A percentile compares a stretch with the other conserved stretches of the same genome.
phyloP scores from a whole-genome alignment of 2,113 vertebrate species.

The Oreochromis aureus region DNA sequence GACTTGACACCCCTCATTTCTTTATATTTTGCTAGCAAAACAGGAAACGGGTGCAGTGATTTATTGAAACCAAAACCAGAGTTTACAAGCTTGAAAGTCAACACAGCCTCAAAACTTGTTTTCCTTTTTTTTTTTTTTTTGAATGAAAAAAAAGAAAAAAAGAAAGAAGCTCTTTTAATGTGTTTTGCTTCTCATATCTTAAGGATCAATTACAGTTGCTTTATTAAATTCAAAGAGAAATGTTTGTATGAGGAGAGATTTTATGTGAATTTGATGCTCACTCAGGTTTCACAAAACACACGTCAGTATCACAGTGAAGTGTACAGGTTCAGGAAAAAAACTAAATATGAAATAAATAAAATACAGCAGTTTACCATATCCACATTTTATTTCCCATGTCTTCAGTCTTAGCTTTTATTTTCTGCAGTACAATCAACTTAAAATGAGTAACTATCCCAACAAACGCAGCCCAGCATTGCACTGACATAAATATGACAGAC shows the following conservation, averaged over 20 bases:
- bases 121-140: background rate
- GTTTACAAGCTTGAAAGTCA: background rate
- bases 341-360: background rate
- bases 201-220: background rate
- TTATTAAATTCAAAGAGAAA: background rate
- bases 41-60: background rate
- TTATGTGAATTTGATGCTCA: background rate
- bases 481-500: conserved; percentile 4
- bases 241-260: background rate
- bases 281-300: background rate
- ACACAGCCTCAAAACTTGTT: background rate
- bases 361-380: conserved; percentile 14
- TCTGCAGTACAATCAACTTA: conserved; percentile 33
- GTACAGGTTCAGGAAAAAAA: background rate
- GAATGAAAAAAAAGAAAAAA: background rate
- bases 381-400: conserved; percentile 61
- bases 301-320: too few relatives aligned
- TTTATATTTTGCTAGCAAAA: background rate
- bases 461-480: conserved; percentile 6
- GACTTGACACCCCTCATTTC: background rate
- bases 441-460: conserved; percentile 3
- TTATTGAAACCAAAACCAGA: background rate
- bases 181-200: background rate
- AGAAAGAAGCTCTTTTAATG: background rate
- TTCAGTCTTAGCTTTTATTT: conserved; percentile 5